Percentiles rank a stretch among this genome's conserved stretches.
Evolutionary conservation across 1,140 invertebrate genomes (phyloP).

Genomic region (Orchesella cincta): DNA sequence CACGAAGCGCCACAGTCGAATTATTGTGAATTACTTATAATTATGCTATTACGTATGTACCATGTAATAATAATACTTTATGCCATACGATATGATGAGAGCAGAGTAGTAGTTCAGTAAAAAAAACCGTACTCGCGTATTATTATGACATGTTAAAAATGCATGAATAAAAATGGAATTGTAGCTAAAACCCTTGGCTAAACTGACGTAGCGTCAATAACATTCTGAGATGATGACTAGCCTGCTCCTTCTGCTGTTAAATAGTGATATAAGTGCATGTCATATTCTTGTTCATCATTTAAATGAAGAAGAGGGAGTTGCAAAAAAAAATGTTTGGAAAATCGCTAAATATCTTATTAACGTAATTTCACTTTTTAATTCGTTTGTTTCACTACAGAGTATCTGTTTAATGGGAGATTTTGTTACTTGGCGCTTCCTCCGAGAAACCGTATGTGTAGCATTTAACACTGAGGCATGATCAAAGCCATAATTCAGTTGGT

Average conservation of each 20-base stretch:
- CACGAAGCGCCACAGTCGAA: not conserved
- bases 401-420: too few relatives aligned
- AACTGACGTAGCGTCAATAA: not conserved
- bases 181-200: too few relatives aligned
- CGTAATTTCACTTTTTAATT: constrained; percentile 19
- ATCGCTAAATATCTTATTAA: not conserved
- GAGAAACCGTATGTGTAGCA: not conserved
- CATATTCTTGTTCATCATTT: not conserved
- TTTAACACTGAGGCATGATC: not conserved
- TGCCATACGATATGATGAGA: not conserved
- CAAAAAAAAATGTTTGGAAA: too few relatives aligned
- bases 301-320: not conserved
- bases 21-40: constrained; percentile 23
- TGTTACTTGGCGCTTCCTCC: too few relatives aligned
- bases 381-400: constrained; percentile 8
- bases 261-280: not conserved
- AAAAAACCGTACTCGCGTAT: not conserved
- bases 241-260: not conserved
- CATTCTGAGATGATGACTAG: not conserved
- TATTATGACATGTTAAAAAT: constrained; percentile 7
- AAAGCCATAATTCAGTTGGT: not conserved
- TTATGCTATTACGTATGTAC: constrained; percentile 27
- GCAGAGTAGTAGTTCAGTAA: not conserved
- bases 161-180: not conserved
- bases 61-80: not conserved